Base-by-base conservation (phyloP, 1,140 invertebrate species). In the Adoxophyes honmai region DNA sequence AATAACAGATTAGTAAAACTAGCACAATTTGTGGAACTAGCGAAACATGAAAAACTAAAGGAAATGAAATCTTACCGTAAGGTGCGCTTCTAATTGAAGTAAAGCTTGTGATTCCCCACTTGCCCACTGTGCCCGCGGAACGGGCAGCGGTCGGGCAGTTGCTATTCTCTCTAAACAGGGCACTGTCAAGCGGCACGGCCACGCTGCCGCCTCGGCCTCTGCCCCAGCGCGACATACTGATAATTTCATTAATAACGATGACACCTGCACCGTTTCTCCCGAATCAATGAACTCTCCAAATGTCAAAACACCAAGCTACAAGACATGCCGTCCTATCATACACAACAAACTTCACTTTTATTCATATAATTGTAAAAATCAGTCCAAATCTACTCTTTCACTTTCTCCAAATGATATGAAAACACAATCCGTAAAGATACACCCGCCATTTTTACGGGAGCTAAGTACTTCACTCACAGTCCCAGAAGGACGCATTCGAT, bases 31-130 rank as follows among this genome's bases (percentile, higher is more conserved):
- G 2, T 28, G 21, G 2, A 28, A 28, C 6, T 28, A 2, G 6
- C 21, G 6, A 28, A 28, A 28, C 21, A 3, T 28, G 21, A 28
- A 3, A 28, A 28, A 21, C 28, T 6, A 28, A 16, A 0, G 9
- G 42, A 48, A 11, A 18, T 6, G 4, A 48, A 48, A 61, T 62
- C 76, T 86, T 91, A 92, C 94, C 93, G 89, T 94, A 94, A 68
- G 93, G 92, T 56, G 92, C 91, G 73, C 94, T 96, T 70, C 96
- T 91, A 56, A 96, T 94, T 1, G 96, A 97, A 34, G 96, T 97
- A 86, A 97, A 98, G 39, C 96, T 96, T 63, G 96, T 97, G 81
- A 96, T 96, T 66, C 96, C 96, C 96, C 96, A 98, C 91, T 96
- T 96, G 68, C 96, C 96, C 60, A 97, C 94, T 34, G 95, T 96